A percentile compares a stretch with the other conserved stretches of the same genome.
Evolutionary conservation across 2,797 vertebrate genomes (phyloP).

Genomic region (Mus minutoides): DNA sequence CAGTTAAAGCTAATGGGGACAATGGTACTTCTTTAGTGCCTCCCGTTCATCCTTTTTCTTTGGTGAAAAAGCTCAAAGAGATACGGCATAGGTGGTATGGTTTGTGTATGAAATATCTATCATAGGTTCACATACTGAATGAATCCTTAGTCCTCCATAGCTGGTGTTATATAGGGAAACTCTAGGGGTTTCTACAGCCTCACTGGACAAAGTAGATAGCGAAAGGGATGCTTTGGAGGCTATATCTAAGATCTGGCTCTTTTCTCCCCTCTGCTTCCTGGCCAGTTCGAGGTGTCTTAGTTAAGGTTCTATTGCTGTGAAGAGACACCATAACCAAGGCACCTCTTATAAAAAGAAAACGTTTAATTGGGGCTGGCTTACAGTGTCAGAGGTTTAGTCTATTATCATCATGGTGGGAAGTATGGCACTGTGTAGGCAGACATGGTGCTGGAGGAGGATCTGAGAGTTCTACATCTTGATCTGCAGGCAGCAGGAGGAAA

Average conservation of each 20-base stretch:
- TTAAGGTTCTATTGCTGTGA: neutral
- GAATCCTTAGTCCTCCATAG: neutral
- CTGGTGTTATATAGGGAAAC: neutral
- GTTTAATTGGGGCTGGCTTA: neutral
- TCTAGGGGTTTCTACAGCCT: neutral
- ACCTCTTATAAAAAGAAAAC: neutral
- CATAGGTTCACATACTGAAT: neutral
- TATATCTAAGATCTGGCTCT: neutral
- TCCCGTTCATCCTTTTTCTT: neutral
- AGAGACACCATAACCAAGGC: neutral
- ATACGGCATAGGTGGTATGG: neutral
- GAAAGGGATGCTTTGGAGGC: neutral
- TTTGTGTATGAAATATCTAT: neutral
- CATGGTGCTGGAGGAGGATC: neutral
- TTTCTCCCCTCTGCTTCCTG: neutral
- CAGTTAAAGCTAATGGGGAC: neutral
- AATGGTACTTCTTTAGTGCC: neutral
- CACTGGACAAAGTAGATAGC: neutral
- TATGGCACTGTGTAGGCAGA: neutral
- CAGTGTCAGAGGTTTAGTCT: neutral
- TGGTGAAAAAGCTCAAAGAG: neutral
- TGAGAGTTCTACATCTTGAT: neutral
- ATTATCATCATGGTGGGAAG: neutral
- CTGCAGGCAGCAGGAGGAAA: neutral
- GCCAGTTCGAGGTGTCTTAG: neutral